Conservation (phyloP, 2,797 vertebrate species). For the Tapirus indicus region DNA sequence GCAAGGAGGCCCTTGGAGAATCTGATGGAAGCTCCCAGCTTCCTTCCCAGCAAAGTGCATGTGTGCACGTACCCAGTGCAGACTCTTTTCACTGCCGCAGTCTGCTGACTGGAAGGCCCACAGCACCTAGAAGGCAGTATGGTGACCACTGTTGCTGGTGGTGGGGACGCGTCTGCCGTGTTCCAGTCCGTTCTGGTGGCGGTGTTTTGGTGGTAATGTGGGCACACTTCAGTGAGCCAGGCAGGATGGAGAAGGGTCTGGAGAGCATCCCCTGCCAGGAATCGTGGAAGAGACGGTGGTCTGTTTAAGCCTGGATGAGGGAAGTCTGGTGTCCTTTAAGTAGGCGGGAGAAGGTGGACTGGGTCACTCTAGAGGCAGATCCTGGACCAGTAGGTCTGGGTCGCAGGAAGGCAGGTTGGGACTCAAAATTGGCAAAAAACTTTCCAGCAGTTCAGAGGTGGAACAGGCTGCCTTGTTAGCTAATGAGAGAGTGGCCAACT, state of each 20-base stretch:
- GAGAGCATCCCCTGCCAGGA: not conserved
- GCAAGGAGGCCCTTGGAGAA: not conserved
- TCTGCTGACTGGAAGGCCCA: not conserved
- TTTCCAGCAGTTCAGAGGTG: not conserved
- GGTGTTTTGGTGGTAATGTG: accelerated
- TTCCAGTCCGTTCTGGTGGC: not conserved
- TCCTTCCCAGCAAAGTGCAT: not conserved
- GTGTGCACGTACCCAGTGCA: accelerated
- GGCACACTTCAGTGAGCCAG: not conserved
- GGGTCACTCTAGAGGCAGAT: not conserved
- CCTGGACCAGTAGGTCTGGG: too few relatives aligned
- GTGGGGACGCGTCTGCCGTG: not conserved
- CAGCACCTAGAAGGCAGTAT: accelerated
- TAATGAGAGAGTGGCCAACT: not conserved
- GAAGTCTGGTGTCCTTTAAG: not conserved
- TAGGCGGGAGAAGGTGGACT: not conserved
- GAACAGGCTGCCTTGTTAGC: not conserved
- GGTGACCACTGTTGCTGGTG: too few relatives aligned
- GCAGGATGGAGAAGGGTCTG: not conserved
- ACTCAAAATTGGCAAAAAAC: not conserved
- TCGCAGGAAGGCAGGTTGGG: not conserved
- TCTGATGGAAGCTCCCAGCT: not conserved
- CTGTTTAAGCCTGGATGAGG: not conserved
- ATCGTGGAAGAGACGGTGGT: accelerated
- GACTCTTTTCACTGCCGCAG: accelerated